A percentile compares a stretch with the other conserved stretches of the same genome.
phyloP scores from a whole-genome alignment of 2,888 invertebrate genomes.

The Psylliodes chrysocephalus region DNA sequence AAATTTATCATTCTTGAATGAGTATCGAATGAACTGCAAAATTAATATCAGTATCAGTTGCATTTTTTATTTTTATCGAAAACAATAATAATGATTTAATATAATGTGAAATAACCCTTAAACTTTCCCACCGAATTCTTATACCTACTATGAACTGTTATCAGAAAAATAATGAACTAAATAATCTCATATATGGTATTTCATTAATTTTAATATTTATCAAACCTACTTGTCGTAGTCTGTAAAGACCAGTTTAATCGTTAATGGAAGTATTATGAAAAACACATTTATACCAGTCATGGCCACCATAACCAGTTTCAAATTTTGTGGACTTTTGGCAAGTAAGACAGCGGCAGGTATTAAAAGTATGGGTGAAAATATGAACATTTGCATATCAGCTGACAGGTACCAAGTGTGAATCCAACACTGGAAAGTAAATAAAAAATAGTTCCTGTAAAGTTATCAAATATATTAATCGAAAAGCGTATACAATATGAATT shows the following conservation, averaged over 20 bases:
- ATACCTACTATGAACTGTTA: too few relatives aligned
- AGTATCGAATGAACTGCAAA: constrained; percentile 44
- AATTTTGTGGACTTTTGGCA: constrained; percentile 33
- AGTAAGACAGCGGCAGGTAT: constrained; percentile 51
- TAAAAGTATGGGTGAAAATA: constrained; percentile 56
- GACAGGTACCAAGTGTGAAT: constrained; percentile 60
- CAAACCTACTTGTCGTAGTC: constrained; percentile 12
- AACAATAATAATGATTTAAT: too few relatives aligned
- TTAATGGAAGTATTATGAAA: background rate
- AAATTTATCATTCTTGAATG: constrained; percentile 47
- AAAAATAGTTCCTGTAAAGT: too few relatives aligned
- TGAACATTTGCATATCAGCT: constrained; percentile 61
- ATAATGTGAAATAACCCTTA: too few relatives aligned
- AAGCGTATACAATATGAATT: too few relatives aligned
- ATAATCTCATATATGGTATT: too few relatives aligned
- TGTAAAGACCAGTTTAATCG: background rate
- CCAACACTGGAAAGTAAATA: constrained; percentile 56
- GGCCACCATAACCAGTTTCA: constrained; percentile 40
- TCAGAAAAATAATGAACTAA: too few relatives aligned
- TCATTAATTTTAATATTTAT: too few relatives aligned
- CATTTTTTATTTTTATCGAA: too few relatives aligned
- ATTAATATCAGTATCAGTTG: too few relatives aligned
- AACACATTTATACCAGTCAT: background rate
- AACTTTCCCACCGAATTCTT: too few relatives aligned
- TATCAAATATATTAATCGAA: too few relatives aligned